Evolutionary conservation across 2,888 invertebrate species (phyloP).

Genomic region (Volucella zonaria): DNA sequence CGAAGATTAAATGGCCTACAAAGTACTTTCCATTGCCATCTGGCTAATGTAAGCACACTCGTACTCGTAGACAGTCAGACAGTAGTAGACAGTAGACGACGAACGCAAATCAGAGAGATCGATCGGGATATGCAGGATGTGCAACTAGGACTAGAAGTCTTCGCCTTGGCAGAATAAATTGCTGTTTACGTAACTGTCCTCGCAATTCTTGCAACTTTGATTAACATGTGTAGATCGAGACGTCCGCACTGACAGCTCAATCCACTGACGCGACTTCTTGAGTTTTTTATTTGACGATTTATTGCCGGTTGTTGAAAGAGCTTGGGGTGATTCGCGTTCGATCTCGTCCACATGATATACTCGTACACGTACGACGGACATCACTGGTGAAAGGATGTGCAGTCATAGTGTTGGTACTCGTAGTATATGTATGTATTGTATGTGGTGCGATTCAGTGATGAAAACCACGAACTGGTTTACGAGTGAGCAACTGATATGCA

Average conservation of each 20-base stretch:
- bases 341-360: conserved; percentile 59
- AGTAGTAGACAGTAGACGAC: conserved; percentile 44
- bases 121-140: conserved; percentile 71
- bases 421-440: neutral
- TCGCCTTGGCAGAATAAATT: conserved; percentile 63
- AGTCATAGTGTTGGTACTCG: conserved; percentile 5
- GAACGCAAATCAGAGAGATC: conserved; percentile 68
- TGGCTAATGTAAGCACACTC: conserved; percentile 47
- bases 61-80: conserved; percentile 35
- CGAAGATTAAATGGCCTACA: conserved; percentile 72
- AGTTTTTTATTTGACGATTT: conserved; percentile 72
- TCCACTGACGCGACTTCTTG: conserved; percentile 68
- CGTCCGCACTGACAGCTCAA: conserved; percentile 73
- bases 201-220: conserved; percentile 72
- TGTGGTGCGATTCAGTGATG: conserved; percentile 50
- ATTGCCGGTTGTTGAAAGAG: conserved; percentile 56
- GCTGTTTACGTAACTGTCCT: conserved; percentile 73
- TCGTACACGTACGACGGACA: too few relatives aligned
- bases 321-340: conserved; percentile 60
- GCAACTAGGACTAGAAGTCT: conserved; percentile 38
- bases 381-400: conserved; percentile 23
- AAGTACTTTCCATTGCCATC: conserved; percentile 68
- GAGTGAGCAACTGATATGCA: conserved; percentile 61
- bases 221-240: conserved; percentile 74
- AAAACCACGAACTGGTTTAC: conserved; percentile 62